Base-by-base conservation (phyloP, 2,888 invertebrate species). In the Liposcelis brunnea region DNA sequence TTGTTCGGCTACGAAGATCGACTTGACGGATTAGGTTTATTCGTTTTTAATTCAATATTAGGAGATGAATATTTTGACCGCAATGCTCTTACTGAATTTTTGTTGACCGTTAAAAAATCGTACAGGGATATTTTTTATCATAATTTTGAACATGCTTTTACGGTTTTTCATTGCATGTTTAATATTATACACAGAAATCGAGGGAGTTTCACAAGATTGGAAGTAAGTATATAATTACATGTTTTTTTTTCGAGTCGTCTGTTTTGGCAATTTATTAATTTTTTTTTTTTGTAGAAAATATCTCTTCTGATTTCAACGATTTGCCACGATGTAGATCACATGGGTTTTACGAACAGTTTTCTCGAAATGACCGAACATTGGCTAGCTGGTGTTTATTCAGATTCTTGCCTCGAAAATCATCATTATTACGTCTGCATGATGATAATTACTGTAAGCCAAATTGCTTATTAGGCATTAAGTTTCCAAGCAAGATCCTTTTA, bases 261-360 rank as follows among this genome's bases (percentile, higher is more conserved):
- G 8, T 32, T 11, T 32, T 43, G n/a, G 37, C n/a, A 34, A 36
- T 7, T 14, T 47, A 16, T 11, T 12, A 44, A n/a, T 36, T 31
- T 32, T 35, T 34, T 14, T 36, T 47, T 14, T 46, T 55, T 56
- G 45, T 49, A 74, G 74, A 62, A 64, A 1, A 64, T 67, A 48
- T 69, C 68, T 0, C 59, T 77, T 26, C 63, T 75, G 61, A 55
- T 75, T 33, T 65, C 72, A 0, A 69, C 73, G 0, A 55, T 75
- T 1, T 71, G 73, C 55, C 77, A 77, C 54, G 76, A 77, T 57
- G 52, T 74, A 40, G 75, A 76, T 59, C 76, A 76, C 54, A 69
- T 68, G 0, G 77, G 75, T 1, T 67, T 61, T 55, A 75, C 74
- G 50, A 75, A 75, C 56, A 74, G 72, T 56, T 76, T 68, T 59